Percentiles rank a stretch among this genome's conserved stretches.
phyloP scores from a whole-genome alignment of 1,140 invertebrate genomes.

The Leptonema lineaticorne region DNA sequence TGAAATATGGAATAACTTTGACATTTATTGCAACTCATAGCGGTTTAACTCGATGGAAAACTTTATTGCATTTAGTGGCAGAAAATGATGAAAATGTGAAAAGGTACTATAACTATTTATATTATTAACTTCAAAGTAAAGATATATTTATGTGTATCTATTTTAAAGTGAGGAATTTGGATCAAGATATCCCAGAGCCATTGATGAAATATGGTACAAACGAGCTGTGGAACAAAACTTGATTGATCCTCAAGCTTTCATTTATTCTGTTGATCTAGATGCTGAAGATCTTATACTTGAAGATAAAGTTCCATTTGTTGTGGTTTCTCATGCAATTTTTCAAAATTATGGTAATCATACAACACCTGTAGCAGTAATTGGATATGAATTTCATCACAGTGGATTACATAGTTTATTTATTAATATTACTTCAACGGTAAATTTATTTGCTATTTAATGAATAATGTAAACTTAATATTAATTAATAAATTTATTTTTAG shows the following conservation, averaged over 20 bases:
- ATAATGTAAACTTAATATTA: not conserved
- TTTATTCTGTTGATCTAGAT: constrained; percentile 65
- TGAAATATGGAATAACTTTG: constrained; percentile 78
- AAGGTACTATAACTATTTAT: not conserved
- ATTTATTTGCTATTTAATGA: constrained; percentile 24
- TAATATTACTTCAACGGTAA: constrained; percentile 72
- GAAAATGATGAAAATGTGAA: not conserved
- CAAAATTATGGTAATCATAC: constrained; percentile 62
- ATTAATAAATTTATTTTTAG: constrained; percentile 44
- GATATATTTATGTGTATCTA: not conserved
- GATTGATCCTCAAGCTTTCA: constrained; percentile 77
- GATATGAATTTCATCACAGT: constrained; percentile 82
- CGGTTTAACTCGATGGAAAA: constrained; percentile 85
- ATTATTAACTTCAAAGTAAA: not conserved
- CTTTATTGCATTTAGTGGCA: constrained; percentile 59
- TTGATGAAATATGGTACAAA: constrained; percentile 92
- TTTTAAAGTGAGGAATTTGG: constrained; percentile 55
- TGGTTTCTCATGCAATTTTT: constrained; percentile 86
- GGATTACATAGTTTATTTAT: constrained; percentile 73
- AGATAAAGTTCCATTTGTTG: constrained; percentile 65
- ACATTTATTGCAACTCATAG: constrained; percentile 88
- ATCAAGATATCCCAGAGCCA: constrained; percentile 70
- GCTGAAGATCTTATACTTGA: constrained; percentile 41
- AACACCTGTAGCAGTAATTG: constrained; percentile 88
- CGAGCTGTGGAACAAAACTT: constrained; percentile 88